These are phyloP conservation scores for Solenopsis fugax DNA, from an alignment of 1,140 invertebrate species.

Conservation along the genomic window DNA sequence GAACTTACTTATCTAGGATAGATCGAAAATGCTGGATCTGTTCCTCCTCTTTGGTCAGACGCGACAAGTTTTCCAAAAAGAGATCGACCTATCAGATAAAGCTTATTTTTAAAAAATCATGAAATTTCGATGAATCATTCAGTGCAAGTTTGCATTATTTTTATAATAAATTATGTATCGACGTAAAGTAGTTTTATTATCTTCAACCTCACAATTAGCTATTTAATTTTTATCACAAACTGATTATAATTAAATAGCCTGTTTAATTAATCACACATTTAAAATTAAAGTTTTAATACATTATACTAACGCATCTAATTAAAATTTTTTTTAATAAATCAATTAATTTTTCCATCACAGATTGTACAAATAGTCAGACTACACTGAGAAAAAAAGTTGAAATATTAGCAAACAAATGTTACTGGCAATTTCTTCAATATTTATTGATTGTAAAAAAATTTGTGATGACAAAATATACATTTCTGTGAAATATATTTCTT, in stretches of 20 bases:
- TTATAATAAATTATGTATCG: not conserved
- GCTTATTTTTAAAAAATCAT: not conserved
- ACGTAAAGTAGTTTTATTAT: not conserved
- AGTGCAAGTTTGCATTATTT: not conserved
- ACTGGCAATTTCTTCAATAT: too few relatives aligned
- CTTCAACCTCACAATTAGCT: not conserved
- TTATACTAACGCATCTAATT: not conserved
- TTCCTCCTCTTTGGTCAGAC: slow-evolving; percentile 95
- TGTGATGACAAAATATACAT: too few relatives aligned
- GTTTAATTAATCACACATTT: not conserved
- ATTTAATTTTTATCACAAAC: not conserved
- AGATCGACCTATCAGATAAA: slow-evolving; percentile 88
- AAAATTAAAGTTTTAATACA: not conserved
- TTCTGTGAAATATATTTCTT: too few relatives aligned
- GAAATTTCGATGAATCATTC: not conserved
- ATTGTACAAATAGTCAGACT: not conserved
- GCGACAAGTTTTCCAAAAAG: slow-evolving; percentile 91
- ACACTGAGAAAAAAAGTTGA: not conserved
- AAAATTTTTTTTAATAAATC: not conserved
- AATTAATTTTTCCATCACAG: not conserved
- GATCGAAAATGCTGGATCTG: slow-evolving; percentile 92
- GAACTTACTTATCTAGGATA: slow-evolving; percentile 88
- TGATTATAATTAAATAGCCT: not conserved
- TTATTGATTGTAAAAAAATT: too few relatives aligned
- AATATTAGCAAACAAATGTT: too few relatives aligned